Percentiles rank a stretch among this genome's conserved stretches.
These are phyloP conservation scores for Dissostichus mawsoni DNA, from an alignment of 2,113 vertebrate species.

Conservation along the genomic window DNA sequence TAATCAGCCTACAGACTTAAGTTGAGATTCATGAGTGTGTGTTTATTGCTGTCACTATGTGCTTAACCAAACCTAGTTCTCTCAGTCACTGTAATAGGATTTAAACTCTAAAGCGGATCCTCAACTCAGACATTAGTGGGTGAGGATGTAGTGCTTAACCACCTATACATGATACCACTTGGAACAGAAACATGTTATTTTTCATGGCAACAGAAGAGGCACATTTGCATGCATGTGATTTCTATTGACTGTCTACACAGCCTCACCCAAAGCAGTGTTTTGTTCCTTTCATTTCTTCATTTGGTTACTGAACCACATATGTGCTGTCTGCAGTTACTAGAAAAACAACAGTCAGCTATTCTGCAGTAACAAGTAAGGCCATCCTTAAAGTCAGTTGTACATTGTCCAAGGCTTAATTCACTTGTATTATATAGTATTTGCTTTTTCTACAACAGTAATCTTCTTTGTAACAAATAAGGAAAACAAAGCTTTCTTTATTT, in stretches of 20 bases:
- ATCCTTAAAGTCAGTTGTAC: not conserved
- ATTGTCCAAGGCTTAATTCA: not conserved
- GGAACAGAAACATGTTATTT: not conserved
- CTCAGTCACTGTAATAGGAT: constrained; percentile 40
- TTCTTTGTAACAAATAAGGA: constrained; percentile 46
- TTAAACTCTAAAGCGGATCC: constrained; percentile 13
- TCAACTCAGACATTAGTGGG: constrained; percentile 1
- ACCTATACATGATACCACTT: not conserved
- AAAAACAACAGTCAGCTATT: not conserved
- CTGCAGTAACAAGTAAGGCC: not conserved
- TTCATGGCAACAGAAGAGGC: not conserved
- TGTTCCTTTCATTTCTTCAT: not conserved
- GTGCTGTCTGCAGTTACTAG: not conserved
- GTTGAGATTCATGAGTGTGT: not conserved
- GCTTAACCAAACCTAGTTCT: not conserved
- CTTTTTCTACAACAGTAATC: constrained; percentile 1
- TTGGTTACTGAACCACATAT: not conserved
- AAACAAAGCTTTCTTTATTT: constrained; percentile 53
- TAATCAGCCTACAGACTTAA: not conserved
- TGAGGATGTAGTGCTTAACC: not conserved
- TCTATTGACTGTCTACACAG: not conserved
- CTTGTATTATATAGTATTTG: not conserved
- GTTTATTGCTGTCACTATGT: not conserved
- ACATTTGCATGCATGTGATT: constrained; percentile 30
- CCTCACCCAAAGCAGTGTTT: not conserved